Conservation (phyloP, 2,113 vertebrate species). For the Cyrtonyx montezumae region DNA sequence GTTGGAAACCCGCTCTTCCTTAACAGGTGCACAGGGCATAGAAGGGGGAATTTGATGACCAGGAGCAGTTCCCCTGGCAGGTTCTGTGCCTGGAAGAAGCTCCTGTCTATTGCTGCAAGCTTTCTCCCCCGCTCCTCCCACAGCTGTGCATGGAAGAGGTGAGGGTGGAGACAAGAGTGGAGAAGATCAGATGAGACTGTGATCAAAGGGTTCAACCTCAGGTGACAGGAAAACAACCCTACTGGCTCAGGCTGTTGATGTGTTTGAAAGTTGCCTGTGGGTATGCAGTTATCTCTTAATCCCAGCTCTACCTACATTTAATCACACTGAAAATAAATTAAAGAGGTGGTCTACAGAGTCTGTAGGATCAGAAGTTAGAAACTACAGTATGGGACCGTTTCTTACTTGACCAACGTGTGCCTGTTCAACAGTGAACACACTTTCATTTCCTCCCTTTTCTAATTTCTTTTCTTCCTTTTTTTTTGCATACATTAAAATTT, state of each 20-base stretch:
- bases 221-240: not conserved
- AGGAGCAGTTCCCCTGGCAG: not conserved
- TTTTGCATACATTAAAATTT: not conserved
- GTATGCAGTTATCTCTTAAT: not conserved
- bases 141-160: not conserved
- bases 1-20: not conserved
- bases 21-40: fast-evolving
- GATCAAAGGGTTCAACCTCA: not conserved
- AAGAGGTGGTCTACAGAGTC: not conserved
- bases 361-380: not conserved
- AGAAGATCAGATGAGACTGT: not conserved
- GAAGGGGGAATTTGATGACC: not conserved
- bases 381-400: not conserved
- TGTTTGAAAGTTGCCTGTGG: not conserved
- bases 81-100: not conserved
- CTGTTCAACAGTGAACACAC: not conserved
- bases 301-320: not conserved
- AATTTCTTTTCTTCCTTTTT: not conserved
- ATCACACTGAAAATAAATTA: not conserved
- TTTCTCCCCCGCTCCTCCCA: not conserved
- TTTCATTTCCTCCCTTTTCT: not conserved
- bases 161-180: not conserved
- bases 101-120: fast-evolving
- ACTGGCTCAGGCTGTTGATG: not conserved
- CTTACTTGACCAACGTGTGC: not conserved